Evolutionary conservation across 2,888 invertebrate species (phyloP), one percentile per base, ranked within the genome.

Genomic region (Periphyllus acericola): DNA sequence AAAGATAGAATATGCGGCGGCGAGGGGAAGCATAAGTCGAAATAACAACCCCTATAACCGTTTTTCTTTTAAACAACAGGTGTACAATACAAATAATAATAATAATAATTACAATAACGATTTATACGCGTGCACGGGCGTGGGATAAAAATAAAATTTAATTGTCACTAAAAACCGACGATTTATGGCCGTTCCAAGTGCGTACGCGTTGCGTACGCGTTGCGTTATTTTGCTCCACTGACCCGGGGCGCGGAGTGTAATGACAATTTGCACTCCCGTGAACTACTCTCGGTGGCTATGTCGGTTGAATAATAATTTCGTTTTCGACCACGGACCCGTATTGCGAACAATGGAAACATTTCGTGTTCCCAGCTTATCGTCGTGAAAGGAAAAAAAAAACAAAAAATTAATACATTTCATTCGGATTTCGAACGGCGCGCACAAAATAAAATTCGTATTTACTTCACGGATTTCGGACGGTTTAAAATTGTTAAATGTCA

Each of bases 61-160:
- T 76, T 84, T 84, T 84, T 68, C 76, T 78, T 68, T 60, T 14
- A 14, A 46, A 46, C 46, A 46, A 46, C 29, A 55, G n/a, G 68
- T n/a, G 29, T 21, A 21, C 32, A 66, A 83, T n/a, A 29, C 25
- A 60, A n/a, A 36, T 36, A 36, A 5, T 36, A 36, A 5, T 3
- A 5, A 36, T 6, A 6, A 36, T 36, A 36, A 36, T 36, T 36
- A 36, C 6, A 6, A 36, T 36, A 36, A 36, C 6, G 6, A 5
- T 5, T 36, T 36, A 36, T 36, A 36, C 17, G 32, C 6, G 17
- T 3, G n/a, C 36, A 17, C 60, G 40, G 3, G 21, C 60, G 40
- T 8, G 21, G 60, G 60, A 40, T 36, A 66, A 66, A 66, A 84
- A 75, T 75, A 75, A 84, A 84, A 84, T 84, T 60, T 84, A 84